Evolutionary conservation across 1,140 invertebrate genomes (phyloP), one percentile per base, ranked within the genome.

Genomic region (Linepithema humile): DNA sequence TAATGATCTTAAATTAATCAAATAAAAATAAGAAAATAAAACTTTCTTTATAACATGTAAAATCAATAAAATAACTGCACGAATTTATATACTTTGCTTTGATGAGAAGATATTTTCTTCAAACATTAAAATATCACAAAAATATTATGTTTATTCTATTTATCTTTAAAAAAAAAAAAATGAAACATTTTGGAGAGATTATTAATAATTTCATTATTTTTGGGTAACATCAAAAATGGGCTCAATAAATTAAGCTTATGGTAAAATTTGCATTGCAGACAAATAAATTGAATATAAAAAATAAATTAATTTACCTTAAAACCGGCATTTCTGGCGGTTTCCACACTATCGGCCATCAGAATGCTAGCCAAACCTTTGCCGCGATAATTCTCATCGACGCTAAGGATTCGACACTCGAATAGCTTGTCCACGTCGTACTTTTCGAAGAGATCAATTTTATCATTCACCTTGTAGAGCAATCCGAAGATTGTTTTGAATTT

Each of bases 391-490:
- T 95, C 94, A 77, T 97, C 96, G 6, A 97, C 97, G 35, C 97
- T 97, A 10, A 98, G 95, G 83, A 98, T 97, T 60, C 97, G 95
- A 85, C 97, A 96, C 91, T 98, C 97, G 87, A 98, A 97, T n/a
- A 97, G 95, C 75, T 96, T 95, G 40, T 97, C 96, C 4, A 97
- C 96, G 60, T 95, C 91, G 92, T 96, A 97, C 65, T 95, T 96
- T 2, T 87, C 87, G 89, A 96, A 97, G 3, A 97, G 90, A 93
- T 97, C 95, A 45, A 96, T 85, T 73, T 95, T 95, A 48, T 96
- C 92, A 84, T 96, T 97, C 26, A 96, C 91, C n/a, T 94, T 94
- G 87, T 96, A 95, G 6, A 97, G 92, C 50, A 97, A 91, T 26
- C 95, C 94, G 86, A 97, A 96, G 78, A 97, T 97, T 83, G 94